phyloP scores from a whole-genome alignment of 2,888 invertebrate genomes.

The Parnassius orleans region DNA sequence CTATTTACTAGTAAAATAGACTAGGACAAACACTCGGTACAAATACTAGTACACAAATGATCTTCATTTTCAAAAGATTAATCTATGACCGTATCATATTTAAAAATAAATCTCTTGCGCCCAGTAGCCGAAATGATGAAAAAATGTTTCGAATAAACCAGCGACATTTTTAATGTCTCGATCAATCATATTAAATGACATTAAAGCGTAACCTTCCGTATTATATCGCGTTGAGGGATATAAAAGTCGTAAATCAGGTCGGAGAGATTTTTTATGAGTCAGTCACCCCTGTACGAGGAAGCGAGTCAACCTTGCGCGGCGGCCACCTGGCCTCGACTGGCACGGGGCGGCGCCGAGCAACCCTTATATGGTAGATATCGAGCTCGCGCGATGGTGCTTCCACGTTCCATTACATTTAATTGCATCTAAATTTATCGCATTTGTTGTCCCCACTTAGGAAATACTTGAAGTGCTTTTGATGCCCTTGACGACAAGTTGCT shows the following conservation, averaged over 20 bases:
- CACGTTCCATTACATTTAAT: conserved; percentile 31
- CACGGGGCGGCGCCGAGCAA: conserved; percentile 46
- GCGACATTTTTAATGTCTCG: conserved; percentile 23
- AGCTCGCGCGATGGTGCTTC: conserved; percentile 35
- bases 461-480: conserved; percentile 30
- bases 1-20: too few species aligned
- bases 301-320: conserved; percentile 45
- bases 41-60: too few species aligned
- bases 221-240: conserved; percentile 41
- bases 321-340: conserved; percentile 45
- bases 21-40: too few species aligned
- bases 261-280: conserved; percentile 65
- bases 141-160: conserved; percentile 7
- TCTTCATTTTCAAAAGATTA: neutral
- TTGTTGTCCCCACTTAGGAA: conserved; percentile 36
- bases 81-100: conserved; percentile 1
- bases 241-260: conserved; percentile 57
- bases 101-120: conserved; percentile 8
- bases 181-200: conserved; percentile 35
- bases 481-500: conserved; percentile 9
- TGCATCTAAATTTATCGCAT: conserved; percentile 54
- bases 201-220: conserved; percentile 49
- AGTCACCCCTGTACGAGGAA: conserved; percentile 56
- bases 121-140: conserved; percentile 1
- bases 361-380: conserved; percentile 49